Base-by-base conservation (phyloP, 2,888 invertebrate genomes). In the Parnassius glacialis region DNA sequence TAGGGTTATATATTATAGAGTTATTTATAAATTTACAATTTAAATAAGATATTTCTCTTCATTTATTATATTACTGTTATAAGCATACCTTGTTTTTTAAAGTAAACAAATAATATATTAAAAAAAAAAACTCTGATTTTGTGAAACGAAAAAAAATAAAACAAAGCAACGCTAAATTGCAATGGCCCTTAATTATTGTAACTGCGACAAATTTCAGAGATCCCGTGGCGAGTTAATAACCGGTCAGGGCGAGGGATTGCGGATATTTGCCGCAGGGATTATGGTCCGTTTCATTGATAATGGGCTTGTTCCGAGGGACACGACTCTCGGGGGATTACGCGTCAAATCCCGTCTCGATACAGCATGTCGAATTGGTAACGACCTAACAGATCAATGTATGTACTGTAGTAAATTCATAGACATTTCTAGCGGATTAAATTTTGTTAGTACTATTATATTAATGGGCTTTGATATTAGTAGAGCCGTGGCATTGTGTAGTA, bases 241-340 rank as follows among this genome's bases (percentile, higher is more conserved):
- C 69, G 74, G 68, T 70, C 75, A 64, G 69, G 67, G 73, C 13
- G 48, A 74, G 80, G 80, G 79, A 80, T 78, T 75, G 73, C 71
- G 73, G 74, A 72, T 78, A 76, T 80, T 82, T 79, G 76, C 52
- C 73, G 71, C 76, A 73, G 59, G 80, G 81, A 84, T 84, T 81
- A 79, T 69, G 69, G 72, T 61, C 67, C 75, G 70, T 67, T 69
- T 70, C 70, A 73, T 68, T 70, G 74, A 68, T 78, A 81, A 80
- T 79, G 76, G 74, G 70, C 72, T 69, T 68, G 67, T 69, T 67
- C 45, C 53, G 61, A 62, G 68, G 68, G 67, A 68, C 68, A 64
- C 61, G 54, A 50, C 50, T 61, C 65, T 61, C 54, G 42, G 64
- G 64, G 68, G 68, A 69, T 71, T 70, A 69, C 65, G 59, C 59